Evolutionary conservation across 2,797 vertebrate species (phyloP).

Genomic region (Tokudaia muenninki): DNA sequence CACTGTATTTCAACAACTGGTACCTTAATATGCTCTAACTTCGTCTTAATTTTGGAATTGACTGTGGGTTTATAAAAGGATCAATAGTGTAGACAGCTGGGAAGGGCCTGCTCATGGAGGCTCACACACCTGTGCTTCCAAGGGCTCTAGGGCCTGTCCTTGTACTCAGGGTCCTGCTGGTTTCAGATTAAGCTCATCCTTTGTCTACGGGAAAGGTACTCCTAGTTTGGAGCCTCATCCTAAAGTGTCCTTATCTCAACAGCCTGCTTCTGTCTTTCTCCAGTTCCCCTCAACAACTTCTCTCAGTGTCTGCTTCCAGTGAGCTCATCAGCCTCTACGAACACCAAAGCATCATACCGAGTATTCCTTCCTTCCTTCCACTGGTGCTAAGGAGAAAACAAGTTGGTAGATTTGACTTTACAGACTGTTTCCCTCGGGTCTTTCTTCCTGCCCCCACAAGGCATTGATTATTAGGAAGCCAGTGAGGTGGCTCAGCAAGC

Average conservation of each 20-base stretch:
- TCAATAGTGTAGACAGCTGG: neutral
- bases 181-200: neutral
- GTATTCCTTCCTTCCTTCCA: neutral
- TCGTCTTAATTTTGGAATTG: neutral
- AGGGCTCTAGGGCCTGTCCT: neutral
- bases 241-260: neutral
- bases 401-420: neutral
- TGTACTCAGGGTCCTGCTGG: neutral
- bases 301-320: neutral
- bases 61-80: neutral
- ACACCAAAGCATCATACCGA: neutral
- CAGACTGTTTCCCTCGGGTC: neutral
- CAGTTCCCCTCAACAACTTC: neutral
- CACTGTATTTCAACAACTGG: slow-evolving; percentile 17
- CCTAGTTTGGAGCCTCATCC: neutral
- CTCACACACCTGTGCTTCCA: neutral
- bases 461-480: neutral
- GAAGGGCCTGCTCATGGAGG: neutral
- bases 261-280: neutral
- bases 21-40: neutral
- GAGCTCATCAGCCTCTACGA: neutral
- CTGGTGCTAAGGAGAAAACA: neutral
- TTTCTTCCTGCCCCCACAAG: neutral
- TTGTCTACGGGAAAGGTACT: neutral
- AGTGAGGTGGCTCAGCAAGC: neutral